Conservation (phyloP, 2,113 vertebrate genomes). For the Cochlearius cochlearius region DNA sequence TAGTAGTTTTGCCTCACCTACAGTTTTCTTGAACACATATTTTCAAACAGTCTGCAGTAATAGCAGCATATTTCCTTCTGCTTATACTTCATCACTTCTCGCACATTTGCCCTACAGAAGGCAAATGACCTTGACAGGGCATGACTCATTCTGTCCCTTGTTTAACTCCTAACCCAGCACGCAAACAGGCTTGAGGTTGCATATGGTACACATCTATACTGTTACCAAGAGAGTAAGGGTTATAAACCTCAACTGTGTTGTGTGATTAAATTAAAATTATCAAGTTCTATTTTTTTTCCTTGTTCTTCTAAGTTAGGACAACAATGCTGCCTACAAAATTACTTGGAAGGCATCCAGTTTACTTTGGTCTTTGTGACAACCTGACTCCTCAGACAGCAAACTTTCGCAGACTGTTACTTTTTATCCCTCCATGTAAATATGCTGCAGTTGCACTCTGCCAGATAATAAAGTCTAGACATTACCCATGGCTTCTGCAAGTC, state of each 20-base stretch:
- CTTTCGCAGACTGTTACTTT: background rate
- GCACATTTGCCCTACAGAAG: background rate
- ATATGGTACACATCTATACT: background rate
- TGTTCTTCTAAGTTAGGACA: background rate
- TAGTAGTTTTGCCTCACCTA: background rate
- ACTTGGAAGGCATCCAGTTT: background rate
- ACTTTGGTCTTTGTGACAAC: background rate
- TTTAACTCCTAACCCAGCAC: background rate
- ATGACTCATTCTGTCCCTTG: constrained; percentile 14
- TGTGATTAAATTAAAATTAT: background rate
- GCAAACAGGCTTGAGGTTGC: background rate
- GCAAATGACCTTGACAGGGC: constrained; percentile 49
- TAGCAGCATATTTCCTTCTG: background rate
- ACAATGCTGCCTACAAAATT: background rate
- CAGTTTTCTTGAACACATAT: background rate
- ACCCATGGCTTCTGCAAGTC: background rate
- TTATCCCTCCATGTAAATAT: background rate
- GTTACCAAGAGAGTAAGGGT: background rate
- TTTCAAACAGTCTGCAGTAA: background rate
- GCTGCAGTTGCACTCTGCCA: background rate
- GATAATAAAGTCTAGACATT: background rate
- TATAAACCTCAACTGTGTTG: background rate
- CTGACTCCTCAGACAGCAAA: background rate
- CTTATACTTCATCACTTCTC: background rate
- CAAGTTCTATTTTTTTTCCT: background rate